phyloP scores from a whole-genome alignment of 2,888 invertebrate species.

The Tachystola acroxantha region DNA sequence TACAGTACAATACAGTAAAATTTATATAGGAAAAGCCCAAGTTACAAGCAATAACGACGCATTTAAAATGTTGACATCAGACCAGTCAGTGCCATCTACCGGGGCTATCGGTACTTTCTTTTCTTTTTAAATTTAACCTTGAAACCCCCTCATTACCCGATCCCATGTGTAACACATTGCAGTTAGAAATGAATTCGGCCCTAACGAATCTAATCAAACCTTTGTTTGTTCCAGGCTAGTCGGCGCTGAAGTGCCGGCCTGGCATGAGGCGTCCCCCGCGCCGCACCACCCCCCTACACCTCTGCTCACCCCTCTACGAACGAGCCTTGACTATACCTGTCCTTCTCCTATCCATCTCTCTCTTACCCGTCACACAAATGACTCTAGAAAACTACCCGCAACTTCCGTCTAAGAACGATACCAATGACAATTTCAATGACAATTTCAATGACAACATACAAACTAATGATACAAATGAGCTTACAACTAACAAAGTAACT shows the following conservation, averaged over 20 bases:
- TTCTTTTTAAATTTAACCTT: too few relatives aligned
- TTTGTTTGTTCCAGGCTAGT: slow-evolving; percentile 42
- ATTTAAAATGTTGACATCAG: too few relatives aligned
- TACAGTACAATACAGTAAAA: too few relatives aligned
- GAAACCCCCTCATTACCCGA: too few relatives aligned
- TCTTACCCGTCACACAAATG: slow-evolving; percentile 51
- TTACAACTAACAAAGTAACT: slow-evolving; percentile 22
- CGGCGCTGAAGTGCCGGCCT: slow-evolving; percentile 51
- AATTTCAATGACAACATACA: slow-evolving; percentile 3
- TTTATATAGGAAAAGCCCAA: too few relatives aligned
- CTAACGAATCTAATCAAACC: too few relatives aligned
- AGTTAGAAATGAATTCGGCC: too few relatives aligned
- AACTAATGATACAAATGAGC: slow-evolving; percentile 14
- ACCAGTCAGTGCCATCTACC: too few relatives aligned
- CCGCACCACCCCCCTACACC: slow-evolving; percentile 41
- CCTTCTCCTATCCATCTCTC: slow-evolving; percentile 35
- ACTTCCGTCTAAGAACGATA: slow-evolving; percentile 4
- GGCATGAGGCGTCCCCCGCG: slow-evolving; percentile 64
- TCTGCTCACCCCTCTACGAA: slow-evolving; percentile 55
- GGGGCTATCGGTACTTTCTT: too few relatives aligned
- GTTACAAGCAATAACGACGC: too few relatives aligned
- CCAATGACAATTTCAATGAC: slow-evolving; percentile 9
- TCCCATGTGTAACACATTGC: too few relatives aligned
- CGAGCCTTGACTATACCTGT: slow-evolving; percentile 44
- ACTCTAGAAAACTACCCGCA: slow-evolving; percentile 15